Conservation (phyloP, 2,888 invertebrate species). For the Leptura quadrifasciata region DNA sequence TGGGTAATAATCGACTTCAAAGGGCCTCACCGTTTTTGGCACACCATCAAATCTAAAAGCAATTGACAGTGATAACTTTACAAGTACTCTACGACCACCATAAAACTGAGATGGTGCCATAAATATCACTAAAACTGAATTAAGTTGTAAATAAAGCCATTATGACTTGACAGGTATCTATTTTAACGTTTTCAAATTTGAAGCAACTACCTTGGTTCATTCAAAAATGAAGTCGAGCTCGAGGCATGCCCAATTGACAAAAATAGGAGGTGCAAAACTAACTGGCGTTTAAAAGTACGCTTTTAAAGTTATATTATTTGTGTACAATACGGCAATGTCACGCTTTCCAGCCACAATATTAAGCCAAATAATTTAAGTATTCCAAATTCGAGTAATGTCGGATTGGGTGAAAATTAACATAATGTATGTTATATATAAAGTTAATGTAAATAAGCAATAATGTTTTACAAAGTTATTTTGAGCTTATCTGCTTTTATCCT, state of each 20-base stretch:
- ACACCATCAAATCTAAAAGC: slow-evolving; percentile 1
- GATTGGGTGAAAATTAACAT: no score
- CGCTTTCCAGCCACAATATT: background rate
- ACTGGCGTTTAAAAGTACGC: background rate
- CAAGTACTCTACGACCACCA: slow-evolving; percentile 37
- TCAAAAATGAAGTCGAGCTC: slow-evolving; percentile 31
- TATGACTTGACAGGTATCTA: slow-evolving; percentile 42
- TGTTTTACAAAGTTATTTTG: no score
- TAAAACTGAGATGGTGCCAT: slow-evolving; percentile 46
- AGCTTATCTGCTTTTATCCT: no score
- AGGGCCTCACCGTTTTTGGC: slow-evolving; percentile 17
- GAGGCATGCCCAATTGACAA: slow-evolving; percentile 43
- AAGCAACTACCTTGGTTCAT: slow-evolving; percentile 25
- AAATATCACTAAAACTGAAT: slow-evolving; percentile 47
- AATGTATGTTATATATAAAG: no score
- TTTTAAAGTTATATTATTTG: background rate
- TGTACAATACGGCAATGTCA: background rate
- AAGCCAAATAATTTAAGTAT: no score
- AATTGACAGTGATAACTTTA: slow-evolving; percentile 19
- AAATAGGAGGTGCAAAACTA: slow-evolving; percentile 42
- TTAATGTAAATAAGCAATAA: no score
- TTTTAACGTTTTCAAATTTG: slow-evolving; percentile 9
- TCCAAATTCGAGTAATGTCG: no score
- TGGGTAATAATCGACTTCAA: slow-evolving; percentile 10
- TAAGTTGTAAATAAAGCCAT: slow-evolving; percentile 30